Percentiles rank a stretch among this genome's conserved stretches.
Evolutionary conservation across 2,797 vertebrate species (phyloP).

Genomic region (Somateria mollissima): DNA sequence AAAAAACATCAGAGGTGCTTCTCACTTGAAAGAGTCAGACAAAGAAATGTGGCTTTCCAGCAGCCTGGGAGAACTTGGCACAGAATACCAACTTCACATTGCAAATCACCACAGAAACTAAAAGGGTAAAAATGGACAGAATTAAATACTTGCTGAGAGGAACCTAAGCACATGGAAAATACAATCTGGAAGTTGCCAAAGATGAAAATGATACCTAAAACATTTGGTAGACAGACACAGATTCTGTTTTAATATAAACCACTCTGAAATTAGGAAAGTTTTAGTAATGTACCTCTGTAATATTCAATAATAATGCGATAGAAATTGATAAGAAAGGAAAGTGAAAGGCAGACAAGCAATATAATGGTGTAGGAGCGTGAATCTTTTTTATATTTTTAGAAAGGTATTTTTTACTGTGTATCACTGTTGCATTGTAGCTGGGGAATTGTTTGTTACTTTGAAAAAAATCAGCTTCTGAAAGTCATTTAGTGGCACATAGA

Average conservation of each 20-base stretch:
- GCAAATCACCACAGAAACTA: constrained; percentile 34
- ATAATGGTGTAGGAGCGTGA: not conserved
- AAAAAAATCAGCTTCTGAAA: not conserved
- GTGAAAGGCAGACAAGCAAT: not conserved
- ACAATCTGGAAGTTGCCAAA: not conserved
- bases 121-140: constrained; percentile 4
- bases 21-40: not conserved
- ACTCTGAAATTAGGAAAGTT: not conserved
- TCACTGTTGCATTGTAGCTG: not conserved
- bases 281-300: not conserved
- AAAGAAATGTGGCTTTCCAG: constrained; percentile 5
- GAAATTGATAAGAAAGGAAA: not conserved
- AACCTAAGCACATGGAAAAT: not conserved
- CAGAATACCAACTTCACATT: not conserved
- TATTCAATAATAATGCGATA: not conserved
- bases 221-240: not conserved
- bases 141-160: constrained; percentile 53
- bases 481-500: not conserved
- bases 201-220: not conserved
- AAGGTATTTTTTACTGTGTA: not conserved
- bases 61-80: constrained; percentile 40
- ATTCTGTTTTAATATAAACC: not conserved
- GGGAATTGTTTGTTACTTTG: not conserved
- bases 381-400: not conserved
- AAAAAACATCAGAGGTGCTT: not conserved